Base-by-base conservation (phyloP, 2,113 vertebrate genomes). In the Australoheros scitulus region DNA sequence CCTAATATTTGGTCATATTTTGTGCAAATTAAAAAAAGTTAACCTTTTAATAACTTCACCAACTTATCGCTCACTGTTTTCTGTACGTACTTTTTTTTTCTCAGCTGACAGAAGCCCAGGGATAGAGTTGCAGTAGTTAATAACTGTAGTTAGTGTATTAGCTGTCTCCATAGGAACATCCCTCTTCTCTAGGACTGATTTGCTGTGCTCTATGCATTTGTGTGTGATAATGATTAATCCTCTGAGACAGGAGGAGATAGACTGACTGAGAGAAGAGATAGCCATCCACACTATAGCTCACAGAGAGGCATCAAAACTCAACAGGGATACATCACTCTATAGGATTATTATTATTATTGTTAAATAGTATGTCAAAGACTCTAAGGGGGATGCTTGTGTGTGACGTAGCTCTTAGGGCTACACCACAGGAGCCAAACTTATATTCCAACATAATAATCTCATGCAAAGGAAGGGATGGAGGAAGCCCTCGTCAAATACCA, bases 91-190 rank as follows among this genome's bases (percentile, higher is more conserved):
- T 57, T 3, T 34, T 75, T 34, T 72, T 72, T 13, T 56, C 59
- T 59, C 50, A 36, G 26, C 36, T 83, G 80, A 89, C 47, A 76
- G 41, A 58, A 74, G 15, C 63, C 52, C 47, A 68, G 29, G 24
- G 70, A 81, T 76, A 82, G 36, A 90, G 63, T 26, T 55, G 58
- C 75, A 64, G 89, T 89, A 91, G 91, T 91, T 92, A 92, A 77
- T 85, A 80, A 90, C 87, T 76, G 82, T 79, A 87, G 84, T 80
- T 82, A 78, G 82, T 85, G 76, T 86, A 87, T 88, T 90, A 68
- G 76, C 78, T 1, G 79, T 94, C 85, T 80, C 91, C 93, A 93
- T 94, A 82, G 91, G 80, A 94, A 91, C 92, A 70, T 79, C 77
- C 86, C 63, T 86, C 13, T 89, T 77, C 41, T 77, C 59, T 63